Conservation (phyloP, 2,113 vertebrate species). For the Aythya baeri region DNA sequence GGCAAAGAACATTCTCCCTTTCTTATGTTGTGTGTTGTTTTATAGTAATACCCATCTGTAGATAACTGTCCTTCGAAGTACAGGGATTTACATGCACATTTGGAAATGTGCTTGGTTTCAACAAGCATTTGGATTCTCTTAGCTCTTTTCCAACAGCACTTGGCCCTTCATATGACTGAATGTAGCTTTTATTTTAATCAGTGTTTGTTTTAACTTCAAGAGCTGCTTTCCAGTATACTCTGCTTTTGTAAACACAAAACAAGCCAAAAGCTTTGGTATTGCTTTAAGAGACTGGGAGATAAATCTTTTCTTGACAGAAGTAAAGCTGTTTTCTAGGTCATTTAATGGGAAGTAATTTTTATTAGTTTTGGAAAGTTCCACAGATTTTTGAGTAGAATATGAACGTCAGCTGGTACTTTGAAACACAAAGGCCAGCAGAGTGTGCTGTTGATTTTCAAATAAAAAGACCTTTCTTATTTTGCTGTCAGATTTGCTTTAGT, state of each 20-base stretch:
- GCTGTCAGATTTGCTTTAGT: not conserved
- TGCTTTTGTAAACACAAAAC: not conserved
- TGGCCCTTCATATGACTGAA: not conserved
- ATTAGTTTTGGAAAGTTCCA: not conserved
- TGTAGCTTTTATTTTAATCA: not conserved
- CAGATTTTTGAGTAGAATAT: not conserved
- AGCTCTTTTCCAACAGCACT: not conserved
- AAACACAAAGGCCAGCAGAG: slow-evolving; percentile 75
- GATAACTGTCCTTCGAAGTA: not conserved
- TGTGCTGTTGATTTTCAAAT: slow-evolving; percentile 74
- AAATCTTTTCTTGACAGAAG: not conserved
- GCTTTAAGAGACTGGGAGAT: not conserved
- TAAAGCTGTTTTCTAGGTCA: not conserved
- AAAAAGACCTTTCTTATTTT: not conserved
- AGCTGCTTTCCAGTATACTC: not conserved
- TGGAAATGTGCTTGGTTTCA: not conserved
- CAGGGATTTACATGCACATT: not conserved
- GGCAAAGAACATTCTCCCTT: not conserved
- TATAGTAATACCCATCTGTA: not conserved
- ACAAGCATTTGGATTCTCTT: not conserved
- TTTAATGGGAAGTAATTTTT: not conserved
- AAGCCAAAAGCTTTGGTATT: not conserved
- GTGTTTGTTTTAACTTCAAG: not conserved
- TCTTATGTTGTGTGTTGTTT: not conserved
- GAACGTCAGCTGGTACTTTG: not conserved